Conservation (phyloP, 2,113 vertebrate species). For the Podocnemis expansa region DNA sequence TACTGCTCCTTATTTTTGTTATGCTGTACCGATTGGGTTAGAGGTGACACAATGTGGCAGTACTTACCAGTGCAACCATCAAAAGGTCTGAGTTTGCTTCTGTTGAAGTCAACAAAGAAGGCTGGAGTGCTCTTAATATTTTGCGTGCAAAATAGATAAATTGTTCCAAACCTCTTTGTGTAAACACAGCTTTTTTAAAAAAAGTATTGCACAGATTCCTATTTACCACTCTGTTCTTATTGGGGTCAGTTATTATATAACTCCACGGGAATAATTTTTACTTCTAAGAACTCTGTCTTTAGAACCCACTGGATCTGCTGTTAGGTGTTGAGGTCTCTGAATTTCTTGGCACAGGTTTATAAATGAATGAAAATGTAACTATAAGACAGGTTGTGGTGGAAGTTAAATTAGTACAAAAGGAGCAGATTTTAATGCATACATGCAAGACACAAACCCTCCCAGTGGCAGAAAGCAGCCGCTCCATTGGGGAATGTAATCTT, state of each 20-base stretch:
- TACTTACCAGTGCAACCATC: not conserved
- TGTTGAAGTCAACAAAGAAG: not conserved
- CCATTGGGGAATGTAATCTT: not conserved
- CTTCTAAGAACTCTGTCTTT: not conserved
- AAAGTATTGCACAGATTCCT: not conserved
- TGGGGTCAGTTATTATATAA: not conserved
- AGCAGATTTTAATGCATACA: fast-evolving
- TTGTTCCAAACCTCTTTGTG: not conserved
- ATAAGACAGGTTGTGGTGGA: fast-evolving
- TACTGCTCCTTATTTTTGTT: not conserved
- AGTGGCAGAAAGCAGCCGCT: fast-evolving
- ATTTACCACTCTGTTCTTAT: not conserved
- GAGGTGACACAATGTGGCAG: not conserved
- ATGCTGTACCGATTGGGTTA: not conserved
- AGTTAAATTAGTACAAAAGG: fast-evolving
- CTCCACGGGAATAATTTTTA: fast-evolving
- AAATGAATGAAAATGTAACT: not conserved
- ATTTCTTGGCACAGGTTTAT: not conserved
- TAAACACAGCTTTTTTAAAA: not conserved
- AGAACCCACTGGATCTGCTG: not conserved
- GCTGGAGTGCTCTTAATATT: not conserved
- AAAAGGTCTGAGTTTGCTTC: not conserved
- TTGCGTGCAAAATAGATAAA: not conserved
- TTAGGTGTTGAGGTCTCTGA: not conserved
- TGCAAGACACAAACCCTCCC: fast-evolving